These are phyloP conservation scores for Sinhomidia bicolor DNA, from an alignment of 2,888 invertebrate genomes.

Conservation along the genomic window DNA sequence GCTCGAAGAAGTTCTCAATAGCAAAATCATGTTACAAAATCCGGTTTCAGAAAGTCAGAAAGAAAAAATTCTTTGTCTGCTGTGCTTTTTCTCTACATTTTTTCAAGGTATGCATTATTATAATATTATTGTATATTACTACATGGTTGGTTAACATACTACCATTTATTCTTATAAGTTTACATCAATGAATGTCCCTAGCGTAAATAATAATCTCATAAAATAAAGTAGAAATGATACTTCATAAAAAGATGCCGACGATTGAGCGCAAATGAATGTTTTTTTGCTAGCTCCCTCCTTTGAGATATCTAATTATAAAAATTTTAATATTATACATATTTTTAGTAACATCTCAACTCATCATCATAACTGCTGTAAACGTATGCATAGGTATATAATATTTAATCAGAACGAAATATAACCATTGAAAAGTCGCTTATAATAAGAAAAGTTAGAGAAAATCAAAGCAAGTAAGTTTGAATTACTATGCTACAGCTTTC, in stretches of 20 bases:
- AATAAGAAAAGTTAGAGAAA: conserved; percentile 3
- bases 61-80: too few species aligned
- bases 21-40: conserved; percentile 9
- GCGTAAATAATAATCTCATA: not conserved
- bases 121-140: not conserved
- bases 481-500: conserved; percentile 36
- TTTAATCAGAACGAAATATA: too few species aligned
- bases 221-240: not conserved
- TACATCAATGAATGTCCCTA: not conserved
- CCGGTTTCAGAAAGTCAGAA: conserved; percentile 3
- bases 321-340: too few species aligned
- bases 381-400: too few species aligned
- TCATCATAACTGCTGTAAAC: not conserved
- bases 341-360: too few species aligned
- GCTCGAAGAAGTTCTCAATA: not conserved
- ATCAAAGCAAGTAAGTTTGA: conserved; percentile 28
- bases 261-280: not conserved
- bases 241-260: not conserved
- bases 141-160: not conserved
- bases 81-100: too few species aligned
- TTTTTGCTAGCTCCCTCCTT: too few species aligned
- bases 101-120: too few species aligned
- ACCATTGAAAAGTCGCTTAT: too few species aligned
- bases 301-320: too few species aligned
- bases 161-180: not conserved